Evolutionary conservation across 2,888 invertebrate genomes (phyloP).

Genomic region (Agapetus fuscipes): DNA sequence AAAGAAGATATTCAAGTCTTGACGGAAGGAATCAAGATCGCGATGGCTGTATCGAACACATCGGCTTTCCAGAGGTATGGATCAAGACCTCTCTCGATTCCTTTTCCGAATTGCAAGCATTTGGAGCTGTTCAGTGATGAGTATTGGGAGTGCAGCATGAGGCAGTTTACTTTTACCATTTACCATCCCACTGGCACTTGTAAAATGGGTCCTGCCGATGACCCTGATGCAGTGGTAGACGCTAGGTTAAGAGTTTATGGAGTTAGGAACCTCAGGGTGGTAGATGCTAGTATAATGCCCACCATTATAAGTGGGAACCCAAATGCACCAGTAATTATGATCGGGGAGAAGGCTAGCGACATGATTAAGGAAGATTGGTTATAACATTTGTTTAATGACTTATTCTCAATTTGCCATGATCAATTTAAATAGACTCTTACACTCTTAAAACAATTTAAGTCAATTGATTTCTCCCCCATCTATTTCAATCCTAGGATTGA

Average conservation of each 20-base stretch:
- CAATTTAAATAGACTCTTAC: too few species aligned
- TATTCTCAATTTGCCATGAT: constrained; percentile 18
- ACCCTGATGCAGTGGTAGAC: constrained; percentile 72
- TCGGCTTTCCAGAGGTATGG: constrained; percentile 73
- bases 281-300: constrained; percentile 84
- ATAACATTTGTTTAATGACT: constrained; percentile 33
- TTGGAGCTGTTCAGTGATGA: constrained; percentile 64
- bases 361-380: constrained; percentile 83
- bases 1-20: constrained; percentile 69
- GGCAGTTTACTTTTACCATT: constrained; percentile 74
- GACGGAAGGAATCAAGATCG: constrained; percentile 77
- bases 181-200: constrained; percentile 80
- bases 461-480: too few species aligned
- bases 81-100: constrained; percentile 67
- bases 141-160: constrained; percentile 78
- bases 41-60: constrained; percentile 68
- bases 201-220: constrained; percentile 75
- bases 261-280: constrained; percentile 64
- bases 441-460: too few species aligned
- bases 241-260: constrained; percentile 69
- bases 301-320: constrained; percentile 83
- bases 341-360: constrained; percentile 82
- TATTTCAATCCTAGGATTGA: too few species aligned
- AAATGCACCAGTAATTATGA: constrained; percentile 84
- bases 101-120: constrained; percentile 74